Conservation (phyloP, 2,888 invertebrate species). For the Thalpophila matura region DNA sequence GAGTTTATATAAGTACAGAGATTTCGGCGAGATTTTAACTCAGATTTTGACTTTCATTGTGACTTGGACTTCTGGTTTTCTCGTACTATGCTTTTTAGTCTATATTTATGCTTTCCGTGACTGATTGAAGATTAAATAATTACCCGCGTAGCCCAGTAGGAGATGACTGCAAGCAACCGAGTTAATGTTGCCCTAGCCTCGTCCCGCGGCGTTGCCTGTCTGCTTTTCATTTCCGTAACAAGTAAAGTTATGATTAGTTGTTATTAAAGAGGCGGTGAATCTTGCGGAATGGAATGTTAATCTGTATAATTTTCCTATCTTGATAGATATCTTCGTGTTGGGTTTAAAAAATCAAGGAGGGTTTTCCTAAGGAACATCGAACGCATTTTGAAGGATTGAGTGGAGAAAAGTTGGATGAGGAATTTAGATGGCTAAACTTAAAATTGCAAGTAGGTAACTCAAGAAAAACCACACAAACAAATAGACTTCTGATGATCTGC, state of each 20-base stretch:
- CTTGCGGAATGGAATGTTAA: background rate
- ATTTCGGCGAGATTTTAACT: no score
- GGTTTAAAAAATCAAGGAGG: no score
- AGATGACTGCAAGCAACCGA: constrained; percentile 26
- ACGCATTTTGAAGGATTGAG: no score
- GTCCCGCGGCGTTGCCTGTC: constrained; percentile 33
- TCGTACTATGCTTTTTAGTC: background rate
- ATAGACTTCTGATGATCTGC: no score
- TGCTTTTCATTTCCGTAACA: background rate
- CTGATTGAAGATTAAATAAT: constrained; percentile 63
- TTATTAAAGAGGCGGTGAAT: constrained; percentile 3
- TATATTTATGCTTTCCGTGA: constrained; percentile 50
- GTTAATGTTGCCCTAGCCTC: constrained; percentile 26
- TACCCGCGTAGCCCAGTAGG: constrained; percentile 54
- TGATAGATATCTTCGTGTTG: background rate
- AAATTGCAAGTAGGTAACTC: no score
- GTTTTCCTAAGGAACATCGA: no score
- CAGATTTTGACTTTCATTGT: no score
- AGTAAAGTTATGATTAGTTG: constrained; percentile 7
- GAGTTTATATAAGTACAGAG: no score
- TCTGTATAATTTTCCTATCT: background rate
- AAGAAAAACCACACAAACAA: no score
- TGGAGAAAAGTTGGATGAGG: no score
- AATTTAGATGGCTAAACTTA: no score
- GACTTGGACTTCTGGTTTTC: constrained; percentile 37